Percentiles rank a stretch among this genome's conserved stretches.
These are phyloP conservation scores for Tiaroga cobitis DNA, from an alignment of 2,797 vertebrate species.

Conservation along the genomic window DNA sequence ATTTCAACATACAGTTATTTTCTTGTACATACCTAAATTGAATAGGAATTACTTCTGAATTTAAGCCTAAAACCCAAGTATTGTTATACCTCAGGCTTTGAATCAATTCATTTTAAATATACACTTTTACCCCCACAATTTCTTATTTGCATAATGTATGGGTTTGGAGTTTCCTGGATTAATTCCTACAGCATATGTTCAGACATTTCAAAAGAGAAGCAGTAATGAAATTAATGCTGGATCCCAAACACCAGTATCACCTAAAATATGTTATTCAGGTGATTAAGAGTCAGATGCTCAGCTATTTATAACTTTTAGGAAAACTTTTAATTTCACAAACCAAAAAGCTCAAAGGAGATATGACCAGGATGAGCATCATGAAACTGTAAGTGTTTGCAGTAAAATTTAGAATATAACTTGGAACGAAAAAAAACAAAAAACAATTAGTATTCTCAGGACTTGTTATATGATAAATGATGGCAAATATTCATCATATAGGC, in stretches of 20 bases:
- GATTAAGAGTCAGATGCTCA: neutral
- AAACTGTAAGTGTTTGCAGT: neutral
- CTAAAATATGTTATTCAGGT: neutral
- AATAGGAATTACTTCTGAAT: slow-evolving; percentile 26
- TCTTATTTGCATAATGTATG: slow-evolving; percentile 22
- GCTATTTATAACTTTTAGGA: neutral
- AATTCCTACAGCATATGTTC: slow-evolving; percentile 1
- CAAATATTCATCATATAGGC: neutral
- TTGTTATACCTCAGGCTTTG: slow-evolving; percentile 6
- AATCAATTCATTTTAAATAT: neutral
- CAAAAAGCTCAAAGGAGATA: neutral
- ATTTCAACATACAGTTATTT: slow-evolving; percentile 46
- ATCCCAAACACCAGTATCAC: neutral
- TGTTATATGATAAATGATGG: neutral
- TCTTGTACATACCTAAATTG: slow-evolving; percentile 18
- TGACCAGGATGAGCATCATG: neutral
- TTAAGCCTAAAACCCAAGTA: neutral
- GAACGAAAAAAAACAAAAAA: neutral
- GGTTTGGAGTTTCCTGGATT: slow-evolving; percentile 5
- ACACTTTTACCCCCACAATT: neutral
- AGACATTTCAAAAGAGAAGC: neutral
- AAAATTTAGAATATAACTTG: neutral
- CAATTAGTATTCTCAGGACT: neutral
- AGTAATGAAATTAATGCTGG: neutral
- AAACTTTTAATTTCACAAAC: neutral